phyloP scores from a whole-genome alignment of 2,113 vertebrate genomes.

The Xiphophorus couchianus region DNA sequence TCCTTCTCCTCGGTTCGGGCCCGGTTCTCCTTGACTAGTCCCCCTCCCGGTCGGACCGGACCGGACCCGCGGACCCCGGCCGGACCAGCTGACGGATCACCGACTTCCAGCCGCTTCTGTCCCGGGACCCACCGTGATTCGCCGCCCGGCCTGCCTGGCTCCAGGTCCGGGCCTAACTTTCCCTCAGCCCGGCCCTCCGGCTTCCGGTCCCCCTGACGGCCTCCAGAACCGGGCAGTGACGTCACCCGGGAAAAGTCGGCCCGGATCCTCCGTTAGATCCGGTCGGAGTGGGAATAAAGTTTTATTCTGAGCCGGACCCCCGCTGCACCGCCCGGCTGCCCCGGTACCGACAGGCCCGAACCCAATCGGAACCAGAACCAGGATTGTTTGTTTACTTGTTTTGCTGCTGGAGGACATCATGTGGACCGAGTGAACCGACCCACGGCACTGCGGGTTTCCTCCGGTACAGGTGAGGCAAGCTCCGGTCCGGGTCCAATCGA shows the following conservation, averaged over 20 bases:
- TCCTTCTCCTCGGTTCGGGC: constrained; percentile 3
- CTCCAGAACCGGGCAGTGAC: constrained; percentile 30
- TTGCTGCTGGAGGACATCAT: constrained; percentile 8
- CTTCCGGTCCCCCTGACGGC: neutral
- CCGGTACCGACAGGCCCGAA: constrained; percentile 54
- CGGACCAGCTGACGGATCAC: constrained; percentile 18
- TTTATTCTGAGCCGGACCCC: constrained; percentile 13
- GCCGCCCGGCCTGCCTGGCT: neutral
- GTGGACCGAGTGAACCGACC: constrained; percentile 32
- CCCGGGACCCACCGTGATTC: constrained; percentile 47
- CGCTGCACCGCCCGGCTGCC: constrained; percentile 14
- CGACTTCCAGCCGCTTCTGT: constrained; percentile 9
- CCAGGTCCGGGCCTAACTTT: no score
- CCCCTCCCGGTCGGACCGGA: neutral
- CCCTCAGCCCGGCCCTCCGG: neutral
- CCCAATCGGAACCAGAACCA: constrained; percentile 2
- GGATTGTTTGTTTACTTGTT: neutral
- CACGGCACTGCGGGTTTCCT: constrained; percentile 32
- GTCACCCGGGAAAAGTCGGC: constrained; percentile 13
- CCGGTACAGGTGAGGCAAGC: constrained; percentile 43
- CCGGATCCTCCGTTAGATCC: constrained; percentile 13
- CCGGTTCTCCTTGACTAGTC: neutral
- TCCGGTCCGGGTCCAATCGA: neutral
- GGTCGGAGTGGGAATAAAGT: neutral
- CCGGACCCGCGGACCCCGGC: neutral